phyloP scores from a whole-genome alignment of 2,113 vertebrate genomes.

The Anhinga rufa region DNA sequence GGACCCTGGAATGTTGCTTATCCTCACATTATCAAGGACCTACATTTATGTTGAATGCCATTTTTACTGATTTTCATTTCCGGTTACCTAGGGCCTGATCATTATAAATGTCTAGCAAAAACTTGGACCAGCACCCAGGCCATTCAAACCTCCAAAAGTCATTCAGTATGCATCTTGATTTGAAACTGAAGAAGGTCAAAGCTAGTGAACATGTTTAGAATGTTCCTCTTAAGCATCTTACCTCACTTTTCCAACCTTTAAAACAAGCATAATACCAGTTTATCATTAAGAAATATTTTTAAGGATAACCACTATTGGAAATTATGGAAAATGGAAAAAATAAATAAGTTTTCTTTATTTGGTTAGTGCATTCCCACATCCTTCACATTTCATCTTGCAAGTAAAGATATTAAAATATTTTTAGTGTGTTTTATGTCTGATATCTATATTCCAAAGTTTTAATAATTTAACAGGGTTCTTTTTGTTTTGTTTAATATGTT shows the following conservation, averaged over 20 bases:
- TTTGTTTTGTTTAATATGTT: not conserved
- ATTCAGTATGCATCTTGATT: not conserved
- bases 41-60: not conserved
- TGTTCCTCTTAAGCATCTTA: not conserved
- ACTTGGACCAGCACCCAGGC: not conserved
- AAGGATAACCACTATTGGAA: not conserved
- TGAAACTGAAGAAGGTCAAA: not conserved
- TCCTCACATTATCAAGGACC: not conserved
- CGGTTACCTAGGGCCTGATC: not conserved
- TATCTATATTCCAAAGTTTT: not conserved
- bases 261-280: not conserved
- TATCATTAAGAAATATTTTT: not conserved
- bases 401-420: not conserved
- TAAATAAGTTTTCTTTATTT: not conserved
- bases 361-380: not conserved
- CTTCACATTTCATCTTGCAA: not conserved
- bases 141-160: not conserved
- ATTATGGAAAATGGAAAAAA: not conserved
- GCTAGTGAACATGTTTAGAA: not conserved
- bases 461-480: not conserved
- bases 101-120: not conserved
- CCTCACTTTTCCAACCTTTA: not conserved
- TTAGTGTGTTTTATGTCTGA: not conserved
- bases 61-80: not conserved
- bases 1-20: not conserved